Conservation (phyloP, 2,113 vertebrate species). For the Tinamus guttatus region DNA sequence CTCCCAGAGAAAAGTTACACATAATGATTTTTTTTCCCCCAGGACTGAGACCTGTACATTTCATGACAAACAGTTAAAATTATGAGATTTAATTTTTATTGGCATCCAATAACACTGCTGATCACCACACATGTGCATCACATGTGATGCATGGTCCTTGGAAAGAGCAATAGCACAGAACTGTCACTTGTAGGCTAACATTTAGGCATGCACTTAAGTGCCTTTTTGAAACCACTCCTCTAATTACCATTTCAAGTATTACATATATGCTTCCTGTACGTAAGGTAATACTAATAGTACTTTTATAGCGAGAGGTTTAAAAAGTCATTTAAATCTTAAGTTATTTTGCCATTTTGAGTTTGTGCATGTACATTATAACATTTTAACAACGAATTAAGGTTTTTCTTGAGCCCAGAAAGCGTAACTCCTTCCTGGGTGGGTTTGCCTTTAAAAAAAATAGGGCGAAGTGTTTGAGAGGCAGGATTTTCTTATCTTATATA, state of each 20-base stretch:
- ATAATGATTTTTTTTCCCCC: not conserved
- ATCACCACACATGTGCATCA: rapidly evolving
- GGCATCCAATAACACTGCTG: not conserved
- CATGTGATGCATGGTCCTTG: not conserved
- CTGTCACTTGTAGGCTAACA: not conserved
- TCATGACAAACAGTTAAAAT: not conserved
- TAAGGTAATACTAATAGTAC: not conserved
- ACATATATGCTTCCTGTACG: rapidly evolving
- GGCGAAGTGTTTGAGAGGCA: not conserved
- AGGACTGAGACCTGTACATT: not conserved
- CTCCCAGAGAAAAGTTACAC: not conserved
- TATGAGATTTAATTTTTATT: not conserved
- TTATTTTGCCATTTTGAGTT: not conserved
- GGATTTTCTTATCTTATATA: not conserved
- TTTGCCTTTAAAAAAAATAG: not conserved
- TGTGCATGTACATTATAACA: not conserved
- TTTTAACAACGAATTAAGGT: not conserved
- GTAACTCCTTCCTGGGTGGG: not conserved
- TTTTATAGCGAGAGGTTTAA: not conserved
- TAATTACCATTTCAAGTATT: not conserved
- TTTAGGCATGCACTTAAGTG: not conserved
- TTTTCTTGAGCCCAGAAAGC: not conserved
- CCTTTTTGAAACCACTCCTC: not conserved
- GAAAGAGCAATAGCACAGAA: not conserved
- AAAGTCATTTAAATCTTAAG: not conserved